Percentiles rank a stretch among this genome's conserved stretches.
Conservation (phyloP, 23 tunicate genomes). For the Diplosoma virens region DNA sequence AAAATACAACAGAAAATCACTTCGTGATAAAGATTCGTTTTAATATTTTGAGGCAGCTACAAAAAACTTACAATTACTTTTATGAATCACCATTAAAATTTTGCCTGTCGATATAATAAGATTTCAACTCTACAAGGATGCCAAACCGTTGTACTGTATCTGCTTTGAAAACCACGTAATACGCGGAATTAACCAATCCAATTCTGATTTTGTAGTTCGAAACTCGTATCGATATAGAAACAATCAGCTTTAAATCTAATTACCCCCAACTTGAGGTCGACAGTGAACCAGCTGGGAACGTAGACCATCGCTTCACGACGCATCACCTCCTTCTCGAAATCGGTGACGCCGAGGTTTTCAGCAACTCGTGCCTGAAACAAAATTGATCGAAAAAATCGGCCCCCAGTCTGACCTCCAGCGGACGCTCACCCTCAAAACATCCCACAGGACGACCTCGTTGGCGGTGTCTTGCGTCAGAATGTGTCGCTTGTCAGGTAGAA, state of each 20-base stretch:
- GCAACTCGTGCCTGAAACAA: conserved; percentile 56
- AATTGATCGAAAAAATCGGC: no score
- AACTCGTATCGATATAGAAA: background rate
- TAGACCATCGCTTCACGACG: conserved; percentile 58
- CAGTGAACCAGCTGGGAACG: conserved; percentile 95
- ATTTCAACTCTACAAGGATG: no score
- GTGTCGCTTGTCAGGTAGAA: conserved; percentile 80
- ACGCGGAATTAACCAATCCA: no score
- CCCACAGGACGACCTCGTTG: conserved; percentile 70
- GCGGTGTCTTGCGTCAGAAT: conserved; percentile 83
- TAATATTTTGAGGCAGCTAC: no score
- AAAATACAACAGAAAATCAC: no score
- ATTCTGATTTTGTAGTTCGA: no score
- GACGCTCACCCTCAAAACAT: conserved; percentile 58
- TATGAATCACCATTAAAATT: no score
- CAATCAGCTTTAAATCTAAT: background rate
- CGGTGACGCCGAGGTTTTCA: conserved; percentile 50
- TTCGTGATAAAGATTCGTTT: no score
- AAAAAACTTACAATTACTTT: no score
- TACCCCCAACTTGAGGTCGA: conserved; percentile 94
- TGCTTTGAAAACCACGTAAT: no score
- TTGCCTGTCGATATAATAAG: no score
- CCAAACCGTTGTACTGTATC: no score
- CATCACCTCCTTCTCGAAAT: conserved; percentile 74
- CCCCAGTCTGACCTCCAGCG: background rate